These are phyloP conservation scores for Drosophila sturtevanti DNA, from an alignment of 1,140 invertebrate species.

Conservation along the genomic window DNA sequence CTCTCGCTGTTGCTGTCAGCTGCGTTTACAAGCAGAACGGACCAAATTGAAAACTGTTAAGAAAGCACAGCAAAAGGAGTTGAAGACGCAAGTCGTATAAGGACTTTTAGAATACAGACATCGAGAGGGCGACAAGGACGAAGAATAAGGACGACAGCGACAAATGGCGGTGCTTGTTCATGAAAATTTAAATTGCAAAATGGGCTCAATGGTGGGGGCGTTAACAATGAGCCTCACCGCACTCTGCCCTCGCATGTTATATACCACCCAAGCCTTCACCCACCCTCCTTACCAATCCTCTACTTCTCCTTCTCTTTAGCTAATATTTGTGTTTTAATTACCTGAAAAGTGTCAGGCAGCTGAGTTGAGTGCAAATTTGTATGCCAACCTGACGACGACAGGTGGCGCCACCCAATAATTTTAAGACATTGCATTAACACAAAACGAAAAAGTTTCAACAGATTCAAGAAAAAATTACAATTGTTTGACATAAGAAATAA, in stretches of 20 bases:
- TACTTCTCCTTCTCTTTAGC: slow-evolving; percentile 25
- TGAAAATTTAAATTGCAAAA: slow-evolving; percentile 80
- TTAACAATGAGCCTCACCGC: slow-evolving; percentile 5
- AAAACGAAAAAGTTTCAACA: neutral
- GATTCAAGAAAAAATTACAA: neutral
- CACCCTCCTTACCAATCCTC: neutral
- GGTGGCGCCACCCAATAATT: slow-evolving; percentile 24
- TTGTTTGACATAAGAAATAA: neutral
- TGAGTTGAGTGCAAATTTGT: slow-evolving; percentile 57
- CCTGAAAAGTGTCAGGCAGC: slow-evolving; percentile 66
- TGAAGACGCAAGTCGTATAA: slow-evolving; percentile 6
- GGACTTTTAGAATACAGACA: slow-evolving; percentile 26
- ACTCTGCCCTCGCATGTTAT: neutral
- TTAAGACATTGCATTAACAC: slow-evolving; percentile 19
- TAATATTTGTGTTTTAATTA: slow-evolving; percentile 78
- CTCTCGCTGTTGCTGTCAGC: slow-evolving; percentile 63
- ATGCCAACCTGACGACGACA: slow-evolving; percentile 37
- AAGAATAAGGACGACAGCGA: slow-evolving; percentile 47
- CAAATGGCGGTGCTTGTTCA: slow-evolving; percentile 76
- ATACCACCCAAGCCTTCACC: too few relatives aligned
- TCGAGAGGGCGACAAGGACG: slow-evolving; percentile 36
- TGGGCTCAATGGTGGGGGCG: slow-evolving; percentile 62
- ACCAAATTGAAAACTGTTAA: slow-evolving; percentile 75
- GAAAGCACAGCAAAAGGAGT: slow-evolving; percentile 34
- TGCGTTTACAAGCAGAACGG: slow-evolving; percentile 70